Evolutionary conservation across 2,113 vertebrate species (phyloP), one percentile per base, ranked within the genome.

Genomic region (Mastomys coucha): DNA sequence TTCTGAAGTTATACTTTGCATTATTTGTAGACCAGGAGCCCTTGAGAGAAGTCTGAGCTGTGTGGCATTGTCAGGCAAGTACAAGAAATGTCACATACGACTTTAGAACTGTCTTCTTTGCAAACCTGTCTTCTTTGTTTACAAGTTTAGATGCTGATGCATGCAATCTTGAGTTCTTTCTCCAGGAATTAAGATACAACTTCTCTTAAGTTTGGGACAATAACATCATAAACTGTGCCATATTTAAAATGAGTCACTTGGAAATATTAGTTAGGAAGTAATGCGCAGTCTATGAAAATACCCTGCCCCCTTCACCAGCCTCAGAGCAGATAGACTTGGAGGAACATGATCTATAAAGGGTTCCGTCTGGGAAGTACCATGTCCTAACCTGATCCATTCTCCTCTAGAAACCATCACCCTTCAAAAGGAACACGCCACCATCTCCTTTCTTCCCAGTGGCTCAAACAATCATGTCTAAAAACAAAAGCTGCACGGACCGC

Each of bases 391-490:
- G 39, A 51, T 11, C 19, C 70, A 42, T 16, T 10, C 53, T 26
- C 42, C 36, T 63, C 86, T 49, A 33, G 75, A 90, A 93, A 36
- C 39, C 53, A 75, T 42, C 16, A 5, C 11, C 69, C 86, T 96
- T 42, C 7, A n/a, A 81, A 96, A 24, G 53, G 20, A 95, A 65
- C 70, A 91, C n/a, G 4, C 4, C 31, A 14, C 19, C 31, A 26
- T 69, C 70, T 91, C 45, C 16, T 49, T 88, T 20, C 16, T 26
- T 85, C 58, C 78, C 77, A 51, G 9, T 36, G 85, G 87, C 86
- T 96, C 70, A 58, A 58, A 88, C 10, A 80, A 6, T 56, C 51
- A 94, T 72, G 95, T 87, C 58, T 89, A 94, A 95, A 97, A 91
- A 76, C 87, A 72, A 96, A 97, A 97, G 10, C 9, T 49, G 26